Base-by-base conservation (phyloP, 1,140 invertebrate species). In the Sarcophaga peregrina region DNA sequence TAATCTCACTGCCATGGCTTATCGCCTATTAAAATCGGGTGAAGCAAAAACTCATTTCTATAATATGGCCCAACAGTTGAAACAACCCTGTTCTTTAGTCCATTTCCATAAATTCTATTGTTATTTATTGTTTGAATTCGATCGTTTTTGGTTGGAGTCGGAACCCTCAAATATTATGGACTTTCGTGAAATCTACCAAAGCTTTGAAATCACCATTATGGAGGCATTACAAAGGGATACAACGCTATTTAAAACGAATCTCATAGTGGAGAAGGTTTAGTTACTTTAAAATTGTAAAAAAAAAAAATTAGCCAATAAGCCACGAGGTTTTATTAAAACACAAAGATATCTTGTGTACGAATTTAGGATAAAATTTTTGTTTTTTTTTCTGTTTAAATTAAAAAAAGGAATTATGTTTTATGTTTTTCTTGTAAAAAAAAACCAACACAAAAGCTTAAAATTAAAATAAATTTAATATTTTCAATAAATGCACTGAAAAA, bases 101-200 rank as follows among this genome's bases (percentile, higher is more conserved):
- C 93, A 96, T 89, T 99, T 99, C 91, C 97, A 99, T 91, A 95
- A 95, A 87, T 95, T 99, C 86, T 99, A 99, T 91, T 97, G 96
- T 91, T 98, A 97, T 90, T 91, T 98, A 58, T 97, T 98, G 91
- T 96, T 95, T 87, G 95, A 98, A 88, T 99, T 99, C 92, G 97
- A 98, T 91, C 94, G 95, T 86, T 95, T 97, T 89, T 99, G 98
- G 98, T 93, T 98, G 75, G 93, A 95, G 82, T 95, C 96, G 47
- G 97, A 97, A 87, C 97, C 97, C 0, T 93, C 93, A 83, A 96
- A 97, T 91, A 96, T 99, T 83, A 99, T 99, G 97, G 96, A 98
- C 89, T 99, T 99, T 90, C 95, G 95, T 20, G 93, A 93, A 50
- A 95, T 98, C 82, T 94, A 95, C 89, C 94, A 96, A 85, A 95